Percentiles rank a stretch among this genome's conserved stretches.
These are phyloP conservation scores for Lasiurus cinereus DNA, from an alignment of 2,113 vertebrate species.

Conservation along the genomic window DNA sequence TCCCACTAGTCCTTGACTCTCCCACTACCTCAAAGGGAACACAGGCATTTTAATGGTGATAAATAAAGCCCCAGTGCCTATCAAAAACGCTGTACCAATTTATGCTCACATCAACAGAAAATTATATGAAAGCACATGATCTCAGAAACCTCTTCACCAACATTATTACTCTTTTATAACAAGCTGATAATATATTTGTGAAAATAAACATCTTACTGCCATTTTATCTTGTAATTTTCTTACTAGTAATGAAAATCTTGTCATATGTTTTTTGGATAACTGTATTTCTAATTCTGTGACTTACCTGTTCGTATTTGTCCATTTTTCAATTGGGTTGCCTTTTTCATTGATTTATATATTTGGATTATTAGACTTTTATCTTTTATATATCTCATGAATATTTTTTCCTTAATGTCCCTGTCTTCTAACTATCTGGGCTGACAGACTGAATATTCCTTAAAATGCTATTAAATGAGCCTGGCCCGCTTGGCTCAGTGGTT, in stretches of 20 bases:
- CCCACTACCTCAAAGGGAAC: neutral
- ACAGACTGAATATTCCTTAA: slow-evolving; percentile 26
- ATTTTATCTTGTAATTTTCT: slow-evolving; percentile 5
- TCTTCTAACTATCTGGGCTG: neutral
- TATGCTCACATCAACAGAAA: neutral
- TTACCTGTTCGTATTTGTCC: neutral
- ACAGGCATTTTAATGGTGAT: neutral
- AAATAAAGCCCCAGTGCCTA: neutral
- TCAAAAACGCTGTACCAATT: neutral
- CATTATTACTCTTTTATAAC: neutral
- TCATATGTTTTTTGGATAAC: neutral
- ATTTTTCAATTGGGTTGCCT: neutral
- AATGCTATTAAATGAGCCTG: neutral
- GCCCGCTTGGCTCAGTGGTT: too few species aligned
- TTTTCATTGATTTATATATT: neutral
- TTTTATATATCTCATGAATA: neutral
- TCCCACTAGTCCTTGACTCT: neutral
- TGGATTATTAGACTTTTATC: neutral
- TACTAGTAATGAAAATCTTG: neutral
- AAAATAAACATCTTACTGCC: neutral
- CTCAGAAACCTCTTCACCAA: neutral
- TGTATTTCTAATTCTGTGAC: slow-evolving; percentile 40
- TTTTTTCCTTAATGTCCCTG: neutral
- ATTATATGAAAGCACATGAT: neutral
- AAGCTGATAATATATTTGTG: neutral